Evolutionary conservation across 2,797 vertebrate genomes (phyloP), one percentile per base, ranked within the genome.

Genomic region (Morus bassanus): DNA sequence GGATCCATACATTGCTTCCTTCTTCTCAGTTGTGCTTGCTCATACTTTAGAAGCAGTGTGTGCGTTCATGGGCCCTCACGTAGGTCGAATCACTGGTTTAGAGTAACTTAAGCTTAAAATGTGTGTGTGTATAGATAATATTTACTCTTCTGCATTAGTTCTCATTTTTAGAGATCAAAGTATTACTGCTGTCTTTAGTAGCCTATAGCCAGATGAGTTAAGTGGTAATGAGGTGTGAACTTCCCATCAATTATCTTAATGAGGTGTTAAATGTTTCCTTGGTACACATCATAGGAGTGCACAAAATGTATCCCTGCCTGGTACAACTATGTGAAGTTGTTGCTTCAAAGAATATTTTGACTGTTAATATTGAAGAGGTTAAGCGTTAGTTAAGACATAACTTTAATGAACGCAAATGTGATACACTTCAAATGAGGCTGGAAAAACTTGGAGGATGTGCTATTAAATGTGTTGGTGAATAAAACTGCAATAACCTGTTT

Each of bases 151-250:
- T 87, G 25, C 33, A 18, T 68, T 74, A 48, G 41, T 75, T 91
- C 51, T 93, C 53, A 43, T 50, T 82, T 82, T 70, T 54, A 33
- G 60, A 87, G 88, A 88, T 92, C 48, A 70, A 70, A 95, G 83
- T 77, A 24, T 91, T 68, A 28, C n/a, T 35, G 35, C 74, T 93
- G 70, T 93, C 91, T 70, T 73, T 11, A 79, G 85, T 78, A 78
- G 77, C 50, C 30, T 41, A 2, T 74, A 69, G 33, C 78, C 86
- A 93, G 68, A 77, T 61, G 86, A 96, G 65, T 87, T 93, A 7
- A 91, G 84, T 89, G 86, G 72, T 96, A 92, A 95, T 60, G 88
- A 95, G 86, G 72, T 95, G 92, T 45, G 53, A 94, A 89, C 81
- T 85, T 89, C 45, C 41, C 33, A 61, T 77, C 88, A 85, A 19